Evolutionary conservation across 2,113 vertebrate species (phyloP), one percentile per base, ranked within the genome.

Genomic region (Lophius piscatorius): DNA sequence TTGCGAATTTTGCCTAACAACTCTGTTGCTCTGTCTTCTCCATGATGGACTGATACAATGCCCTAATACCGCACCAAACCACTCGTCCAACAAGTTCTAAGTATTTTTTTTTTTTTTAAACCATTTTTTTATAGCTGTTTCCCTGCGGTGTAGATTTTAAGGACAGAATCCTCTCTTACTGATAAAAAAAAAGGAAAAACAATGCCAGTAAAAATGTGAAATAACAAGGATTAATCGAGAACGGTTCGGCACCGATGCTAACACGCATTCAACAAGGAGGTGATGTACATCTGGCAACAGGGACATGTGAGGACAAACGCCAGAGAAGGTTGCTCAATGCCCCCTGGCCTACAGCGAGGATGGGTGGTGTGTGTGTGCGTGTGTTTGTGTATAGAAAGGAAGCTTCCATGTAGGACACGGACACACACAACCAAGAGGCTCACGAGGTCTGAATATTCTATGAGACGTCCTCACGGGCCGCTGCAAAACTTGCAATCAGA

Each of bases 381-480:
- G 47, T 49, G 46, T 11, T 3, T 17, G 26, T 16, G 44, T 51
- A 21, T 3, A 59, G 47, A 54, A 57, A 28, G 50, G 55, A 76
- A 24, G 64, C 67, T 47, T 39, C 38, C 71, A 66, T 80, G 79
- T 63, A 76, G 74, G 68, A 78, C 50, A 62, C 62, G 3, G 1
- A 63, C 70, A 58, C 44, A 64, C 39, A 62, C 69, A 56, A 76
- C 42, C 12, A 17, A 72, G 76, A 78, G 54, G 59, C 81, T 82
- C 84, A 84, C 64, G 58, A 63, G 52, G 78, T 44, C 72, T 88
- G 84, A 88, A 89, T 89, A 89, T 89, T 89, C 83, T 83, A 89
- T 89, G 81, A 89, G 74, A 58, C 38, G 65, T 82, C 77, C 88
- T 87, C 86, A 83, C 83, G 85, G 84, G 80, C 82, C 46, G 64